These are phyloP conservation scores for Drosophila affinis DNA, from an alignment of 2,888 invertebrate species.

Conservation along the genomic window DNA sequence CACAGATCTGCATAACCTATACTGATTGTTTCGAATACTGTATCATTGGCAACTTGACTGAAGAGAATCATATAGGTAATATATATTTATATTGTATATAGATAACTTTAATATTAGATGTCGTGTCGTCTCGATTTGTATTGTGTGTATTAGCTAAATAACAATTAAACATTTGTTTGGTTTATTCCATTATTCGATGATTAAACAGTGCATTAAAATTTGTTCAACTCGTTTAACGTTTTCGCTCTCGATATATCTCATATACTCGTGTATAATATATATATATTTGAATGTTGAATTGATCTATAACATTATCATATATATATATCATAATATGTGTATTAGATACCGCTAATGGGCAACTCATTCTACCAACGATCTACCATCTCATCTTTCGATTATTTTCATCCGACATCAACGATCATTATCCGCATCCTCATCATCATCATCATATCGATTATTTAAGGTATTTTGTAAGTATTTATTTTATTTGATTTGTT, in stretches of 20 bases:
- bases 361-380: constrained; percentile 47
- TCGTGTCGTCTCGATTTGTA: constrained; percentile 20
- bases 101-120: constrained; percentile 42
- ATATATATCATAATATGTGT: constrained; percentile 44
- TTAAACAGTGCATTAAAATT: constrained; percentile 82
- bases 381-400: constrained; percentile 20
- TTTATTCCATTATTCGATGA: constrained; percentile 78
- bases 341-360: constrained; percentile 38
- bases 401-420: constrained; percentile 19
- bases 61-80: constrained; percentile 26
- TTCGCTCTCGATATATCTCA: constrained; percentile 34
- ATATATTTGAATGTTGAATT: constrained; percentile 39
- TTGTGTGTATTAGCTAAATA: constrained; percentile 64
- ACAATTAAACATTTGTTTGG: constrained; percentile 64
- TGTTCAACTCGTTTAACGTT: constrained; percentile 65
- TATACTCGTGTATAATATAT: constrained; percentile 26
- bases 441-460: constrained; percentile 45
- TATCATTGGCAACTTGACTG: constrained; percentile 44
- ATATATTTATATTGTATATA: constrained; percentile 7
- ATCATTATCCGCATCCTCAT: background rate
- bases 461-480: constrained; percentile 26
- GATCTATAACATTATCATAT: constrained; percentile 66
- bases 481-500: constrained; percentile 41
- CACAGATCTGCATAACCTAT: constrained; percentile 15
- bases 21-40: constrained; percentile 46